Conservation (phyloP, 2,797 vertebrate genomes). For the Coccyzus lansbergi region DNA sequence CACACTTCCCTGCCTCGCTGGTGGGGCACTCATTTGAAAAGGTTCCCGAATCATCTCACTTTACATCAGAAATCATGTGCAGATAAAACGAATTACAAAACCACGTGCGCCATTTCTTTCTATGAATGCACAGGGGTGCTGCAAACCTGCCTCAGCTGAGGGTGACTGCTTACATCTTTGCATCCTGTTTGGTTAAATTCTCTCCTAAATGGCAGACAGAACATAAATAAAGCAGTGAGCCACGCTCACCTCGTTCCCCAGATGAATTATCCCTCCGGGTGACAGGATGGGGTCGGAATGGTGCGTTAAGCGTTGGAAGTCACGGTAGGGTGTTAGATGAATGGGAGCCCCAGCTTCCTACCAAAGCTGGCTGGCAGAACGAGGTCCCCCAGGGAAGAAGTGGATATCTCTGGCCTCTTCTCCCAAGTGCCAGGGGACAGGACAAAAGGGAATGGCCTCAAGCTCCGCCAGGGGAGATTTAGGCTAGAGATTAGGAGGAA, state of each 20-base stretch:
- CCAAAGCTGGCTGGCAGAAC: neutral
- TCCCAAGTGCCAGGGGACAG: too few species aligned
- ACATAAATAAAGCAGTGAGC: neutral
- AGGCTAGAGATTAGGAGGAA: too few species aligned
- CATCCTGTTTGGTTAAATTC: neutral
- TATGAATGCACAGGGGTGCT: neutral
- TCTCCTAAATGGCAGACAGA: neutral
- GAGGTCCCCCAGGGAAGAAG: rapidly evolving
- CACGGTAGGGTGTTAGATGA: neutral
- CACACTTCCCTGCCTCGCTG: neutral
- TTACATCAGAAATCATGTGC: neutral
- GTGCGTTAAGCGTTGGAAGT: neutral
- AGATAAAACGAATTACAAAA: neutral
- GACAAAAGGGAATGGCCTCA: too few species aligned
- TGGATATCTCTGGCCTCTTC: too few species aligned
- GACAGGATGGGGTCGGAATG: neutral
- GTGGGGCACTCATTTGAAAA: neutral
- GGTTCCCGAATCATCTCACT: neutral
- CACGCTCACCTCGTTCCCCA: neutral
- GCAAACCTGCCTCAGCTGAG: neutral
- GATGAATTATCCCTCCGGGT: neutral
- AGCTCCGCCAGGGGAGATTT: too few species aligned
- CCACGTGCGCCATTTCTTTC: neutral
- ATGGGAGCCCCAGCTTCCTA: neutral
- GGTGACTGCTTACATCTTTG: neutral